A percentile compares a stretch with the other conserved stretches of the same genome.
These are phyloP conservation scores for Sitophilus oryzae DNA, from an alignment of 1,140 invertebrate species.

Conservation along the genomic window DNA sequence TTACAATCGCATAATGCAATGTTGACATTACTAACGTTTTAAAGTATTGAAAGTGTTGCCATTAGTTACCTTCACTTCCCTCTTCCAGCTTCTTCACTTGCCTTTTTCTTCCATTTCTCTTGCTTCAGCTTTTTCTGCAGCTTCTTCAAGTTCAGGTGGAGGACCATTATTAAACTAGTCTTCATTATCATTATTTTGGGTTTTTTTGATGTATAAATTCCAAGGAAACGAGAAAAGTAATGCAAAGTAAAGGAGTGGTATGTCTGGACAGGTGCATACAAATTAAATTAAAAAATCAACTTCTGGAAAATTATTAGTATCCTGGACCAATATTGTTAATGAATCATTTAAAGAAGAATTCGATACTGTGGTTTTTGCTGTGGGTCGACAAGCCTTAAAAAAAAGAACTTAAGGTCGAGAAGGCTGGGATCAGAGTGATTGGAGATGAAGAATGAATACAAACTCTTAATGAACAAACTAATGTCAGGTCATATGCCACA, in stretches of 20 bases:
- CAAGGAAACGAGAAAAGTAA: conserved; percentile 76
- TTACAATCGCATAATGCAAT: too few relatives aligned
- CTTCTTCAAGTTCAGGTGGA: too few relatives aligned
- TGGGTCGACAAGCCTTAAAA: conserved; percentile 72
- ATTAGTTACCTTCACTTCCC: too few relatives aligned
- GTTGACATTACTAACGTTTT: too few relatives aligned
- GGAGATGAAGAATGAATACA: conserved; percentile 63
- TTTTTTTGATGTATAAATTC: too few relatives aligned
- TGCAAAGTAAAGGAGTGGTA: conserved; percentile 76
- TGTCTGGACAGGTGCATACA: conserved; percentile 70
- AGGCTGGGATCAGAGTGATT: conserved; percentile 56
- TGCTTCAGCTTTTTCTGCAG: too few relatives aligned
- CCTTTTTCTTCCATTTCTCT: too few relatives aligned
- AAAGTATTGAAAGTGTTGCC: too few relatives aligned
- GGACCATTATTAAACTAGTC: too few relatives aligned
- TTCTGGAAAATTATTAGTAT: conserved; percentile 63
- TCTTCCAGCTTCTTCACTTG: too few relatives aligned
- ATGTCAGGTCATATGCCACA: conserved; percentile 84
- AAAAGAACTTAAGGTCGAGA: conserved; percentile 59
- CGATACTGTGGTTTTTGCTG: conserved; percentile 81
- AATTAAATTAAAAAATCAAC: conserved; percentile 64
- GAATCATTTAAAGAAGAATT: conserved; percentile 54
- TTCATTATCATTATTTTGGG: too few relatives aligned
- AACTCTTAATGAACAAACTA: conserved; percentile 72
- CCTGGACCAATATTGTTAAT: conserved; percentile 52